Evolutionary conservation across 2,113 vertebrate genomes (phyloP).

Genomic region (Spilogale gracilis): DNA sequence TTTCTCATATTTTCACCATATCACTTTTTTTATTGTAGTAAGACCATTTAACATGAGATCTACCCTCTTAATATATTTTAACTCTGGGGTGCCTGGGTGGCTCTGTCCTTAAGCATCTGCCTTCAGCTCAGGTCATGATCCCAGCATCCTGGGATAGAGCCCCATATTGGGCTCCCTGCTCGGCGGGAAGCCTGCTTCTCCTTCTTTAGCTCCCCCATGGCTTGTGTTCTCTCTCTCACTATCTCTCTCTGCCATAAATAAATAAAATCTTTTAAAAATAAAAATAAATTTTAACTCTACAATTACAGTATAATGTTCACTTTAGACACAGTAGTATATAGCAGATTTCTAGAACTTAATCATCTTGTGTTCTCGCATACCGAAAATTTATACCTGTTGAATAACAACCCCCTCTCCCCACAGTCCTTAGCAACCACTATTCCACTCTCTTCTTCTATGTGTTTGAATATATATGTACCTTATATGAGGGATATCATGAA

Average conservation of each 20-base stretch:
- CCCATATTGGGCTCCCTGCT: no score
- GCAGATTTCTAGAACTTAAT: neutral
- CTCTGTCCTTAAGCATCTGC: no score
- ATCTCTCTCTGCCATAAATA: no score
- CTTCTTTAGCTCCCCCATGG: no score
- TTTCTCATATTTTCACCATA: neutral
- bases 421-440: neutral
- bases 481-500: neutral
- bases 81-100: no score
- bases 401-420: neutral
- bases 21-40: neutral
- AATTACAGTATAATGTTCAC: neutral
- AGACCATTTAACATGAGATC: neutral
- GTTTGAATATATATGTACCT: neutral
- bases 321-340: neutral
- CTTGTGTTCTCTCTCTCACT: no score
- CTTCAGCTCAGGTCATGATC: no score
- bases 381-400: neutral
- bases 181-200: no score
- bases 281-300: neutral
- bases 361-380: neutral
- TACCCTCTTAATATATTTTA: neutral
- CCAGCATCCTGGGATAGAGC: no score
- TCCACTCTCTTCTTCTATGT: neutral
- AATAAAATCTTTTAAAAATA: no score